Base-by-base conservation (phyloP, 1,140 invertebrate genomes). In the Temnothorax longispinosus region DNA sequence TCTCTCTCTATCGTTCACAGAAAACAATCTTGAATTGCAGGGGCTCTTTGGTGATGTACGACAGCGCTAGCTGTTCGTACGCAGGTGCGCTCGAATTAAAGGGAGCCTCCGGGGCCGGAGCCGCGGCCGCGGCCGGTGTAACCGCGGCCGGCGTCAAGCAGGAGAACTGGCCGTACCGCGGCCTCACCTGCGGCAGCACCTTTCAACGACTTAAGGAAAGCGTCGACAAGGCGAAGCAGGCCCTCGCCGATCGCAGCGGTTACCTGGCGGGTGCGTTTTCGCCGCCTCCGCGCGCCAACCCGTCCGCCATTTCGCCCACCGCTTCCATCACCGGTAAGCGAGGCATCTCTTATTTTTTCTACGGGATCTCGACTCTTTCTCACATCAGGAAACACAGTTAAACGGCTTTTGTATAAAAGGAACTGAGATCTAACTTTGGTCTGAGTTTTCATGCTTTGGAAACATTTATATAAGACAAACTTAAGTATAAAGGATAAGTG, bases 151-250 rank as follows among this genome's bases (percentile, higher is more conserved):
- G 92, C 50, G 96, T 96, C 56, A 96, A 96, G 87, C 95, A 96
- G 65, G 96, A 96, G 87, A 96, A 96, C 67, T 95, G 96, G 93
- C 93, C 94, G n/a, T 95, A 95, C 65, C 91, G 95, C 32, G 93
- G 95, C 89, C 92, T 95, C 7, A 92, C 93, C 65, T 92, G 96
- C 94, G 80, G 96, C 95, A 84, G 96, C 86, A 98, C 98, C 15
- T 98, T 98, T 95, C 98, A 98, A 93, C 98, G 98, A 93, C 96
- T 98, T 27, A 98, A 98, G 91, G 98, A 98, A 92, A 98, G 97
- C 90, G 98, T 98, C 38, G 98, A 98, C 93, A 98, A 98, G 93
- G 98, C 98, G 13, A 98, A 98, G 93, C 98, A 98, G 8, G 98
- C 97, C 0, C 95, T 98, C n/a, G 96, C 95, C 67, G 96, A 96